These are phyloP conservation scores for Anableps anableps DNA, from an alignment of 2,797 vertebrate genomes.

Conservation along the genomic window DNA sequence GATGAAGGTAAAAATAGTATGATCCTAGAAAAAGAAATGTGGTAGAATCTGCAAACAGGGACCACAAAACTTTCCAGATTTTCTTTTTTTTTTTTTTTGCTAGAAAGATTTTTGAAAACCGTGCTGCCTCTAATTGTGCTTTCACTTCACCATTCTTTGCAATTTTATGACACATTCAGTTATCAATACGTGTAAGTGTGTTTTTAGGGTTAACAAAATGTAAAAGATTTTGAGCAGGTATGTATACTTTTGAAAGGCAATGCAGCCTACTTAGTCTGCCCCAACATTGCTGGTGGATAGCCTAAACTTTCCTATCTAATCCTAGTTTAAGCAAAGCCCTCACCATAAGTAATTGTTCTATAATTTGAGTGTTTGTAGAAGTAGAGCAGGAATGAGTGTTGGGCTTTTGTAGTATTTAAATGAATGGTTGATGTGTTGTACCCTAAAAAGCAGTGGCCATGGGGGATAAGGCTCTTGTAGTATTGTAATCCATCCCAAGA, in stretches of 20 bases:
- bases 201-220: too few species aligned
- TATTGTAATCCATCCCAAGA: conserved; percentile 43
- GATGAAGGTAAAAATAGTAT: not conserved
- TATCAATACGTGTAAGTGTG: not conserved
- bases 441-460: conserved; percentile 56
- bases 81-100: too few species aligned
- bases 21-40: not conserved
- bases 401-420: conserved; percentile 43
- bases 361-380: conserved; percentile 9
- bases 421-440: conserved; percentile 13
- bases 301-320: not conserved
- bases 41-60: not conserved
- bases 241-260: not conserved
- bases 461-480: conserved; percentile 32
- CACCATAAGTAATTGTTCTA: conserved; percentile 15
- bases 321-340: not conserved
- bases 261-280: not conserved
- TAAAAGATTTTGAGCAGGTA: too few species aligned
- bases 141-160: not conserved
- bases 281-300: not conserved
- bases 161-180: not conserved
- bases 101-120: too few species aligned
- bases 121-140: not conserved
- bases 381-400: conserved; percentile 16
- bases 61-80: too few species aligned